Evolutionary conservation across 64 coral and sea anemone species (phyloP), one percentile per base, ranked within the genome.

Genomic region (Astreopora myriophthalma): DNA sequence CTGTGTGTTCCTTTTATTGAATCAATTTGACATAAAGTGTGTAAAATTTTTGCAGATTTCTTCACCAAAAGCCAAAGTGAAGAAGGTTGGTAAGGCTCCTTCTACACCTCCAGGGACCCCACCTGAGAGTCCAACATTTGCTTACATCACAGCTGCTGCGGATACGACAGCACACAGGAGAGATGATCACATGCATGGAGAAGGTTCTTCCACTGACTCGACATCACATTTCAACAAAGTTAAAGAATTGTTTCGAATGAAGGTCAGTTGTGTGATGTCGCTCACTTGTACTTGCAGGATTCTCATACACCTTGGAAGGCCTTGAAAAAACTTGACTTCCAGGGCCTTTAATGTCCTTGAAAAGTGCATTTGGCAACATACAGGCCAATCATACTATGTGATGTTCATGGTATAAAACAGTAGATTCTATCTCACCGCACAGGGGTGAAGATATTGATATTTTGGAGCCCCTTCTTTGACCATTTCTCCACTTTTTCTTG

Each of bases 31-130:
- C 51, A 55, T 46, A 6, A 11, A 46, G 17, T 55, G 16, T 55
- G 6, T 55, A 17, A 34, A 30, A 35, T 13, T 73, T 73, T 35
- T 37, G 1, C 14, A 82, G 78, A 16, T 62, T 1, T 82, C 78
- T n/a, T 58, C 78, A 36, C 48, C 78, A 5, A 82, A 64, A 25
- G 29, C 52, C 9, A 82, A 82, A 63, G 22, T 82, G 38, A 95
- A 86, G 73, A 99, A 99, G 48, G 69, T 90, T 38, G 90, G 85
- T 23, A 90, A 85, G 62, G 93, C 94, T 42, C 96, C 96, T 2
- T 70, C 77, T 61, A 98, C 96, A 1, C 96, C 96, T n/a, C 96
- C 96, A 75, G 96, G 94, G 52, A 92, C 96, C 3, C 96, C 96
- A 22, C 96, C 96, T 46, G 83, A 89, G 16, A 98, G 96, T 34